phyloP scores from a whole-genome alignment of 2,113 vertebrate genomes.

The Chloropsis cyanopogon region DNA sequence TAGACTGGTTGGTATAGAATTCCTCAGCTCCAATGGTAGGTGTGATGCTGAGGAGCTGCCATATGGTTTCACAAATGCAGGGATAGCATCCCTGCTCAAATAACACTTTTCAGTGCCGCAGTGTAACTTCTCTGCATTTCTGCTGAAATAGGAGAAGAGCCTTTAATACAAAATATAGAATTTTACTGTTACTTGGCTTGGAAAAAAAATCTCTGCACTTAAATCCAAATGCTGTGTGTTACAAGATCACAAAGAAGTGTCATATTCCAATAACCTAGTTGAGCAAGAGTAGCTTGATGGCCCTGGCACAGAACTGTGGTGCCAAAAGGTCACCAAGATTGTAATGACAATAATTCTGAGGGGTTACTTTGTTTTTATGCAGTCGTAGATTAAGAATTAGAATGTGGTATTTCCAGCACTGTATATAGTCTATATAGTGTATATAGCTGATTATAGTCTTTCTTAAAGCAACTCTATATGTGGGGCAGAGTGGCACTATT shows the following conservation, averaged over 20 bases:
- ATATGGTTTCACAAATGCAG: neutral
- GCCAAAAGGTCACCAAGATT: neutral
- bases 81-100: neutral
- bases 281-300: neutral
- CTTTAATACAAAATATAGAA: neutral
- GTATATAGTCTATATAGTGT: too few relatives aligned
- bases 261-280: neutral
- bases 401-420: neutral
- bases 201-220: neutral
- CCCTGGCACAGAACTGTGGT: neutral
- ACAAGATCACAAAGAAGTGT: neutral
- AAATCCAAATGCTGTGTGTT: neutral
- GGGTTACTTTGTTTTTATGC: neutral
- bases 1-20: neutral
- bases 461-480: neutral
- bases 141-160: neutral
- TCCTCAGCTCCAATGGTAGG: neutral
- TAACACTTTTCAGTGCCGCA: neutral
- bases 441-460: neutral
- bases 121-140: neutral
- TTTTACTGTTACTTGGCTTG: neutral
- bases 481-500: neutral
- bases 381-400: neutral
- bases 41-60: neutral
- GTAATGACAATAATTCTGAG: neutral